Evolutionary conservation across 2,797 vertebrate genomes (phyloP), one percentile per base, ranked within the genome.

Genomic region (Eulemur rubriventer): DNA sequence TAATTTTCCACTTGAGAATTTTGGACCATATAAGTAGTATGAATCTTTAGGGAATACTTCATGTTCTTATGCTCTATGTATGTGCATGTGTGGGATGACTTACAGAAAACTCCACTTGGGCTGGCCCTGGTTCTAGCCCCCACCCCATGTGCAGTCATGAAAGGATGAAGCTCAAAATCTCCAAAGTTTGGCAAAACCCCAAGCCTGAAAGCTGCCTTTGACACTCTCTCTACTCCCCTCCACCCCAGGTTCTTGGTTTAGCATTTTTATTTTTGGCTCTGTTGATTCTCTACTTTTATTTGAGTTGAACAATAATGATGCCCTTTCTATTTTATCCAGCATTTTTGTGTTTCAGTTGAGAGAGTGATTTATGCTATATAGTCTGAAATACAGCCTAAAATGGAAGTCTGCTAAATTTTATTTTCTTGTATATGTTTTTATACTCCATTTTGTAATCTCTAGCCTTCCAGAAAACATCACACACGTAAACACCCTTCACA

Each of bases 331-430:
- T 95, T 96, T 83, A 91, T 41, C 52, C 8, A 91, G 9, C 20
- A 86, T 89, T 95, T 96, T 91, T 63, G 30, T 86, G 12, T 95
- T 93, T 95, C 63, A 80, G 12, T 67, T 85, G 38, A 94, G 52
- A 96, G 50, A 24, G 17, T 91, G 94, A 89, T 89, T 93, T 70
- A 93, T 96, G 46, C 50, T 93, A 52, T 75, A 57, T 69, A 81
- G 82, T 91, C 28, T 94, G 41, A 92, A 63, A 85, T 83, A 92
- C 4, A 87, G 24, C 30, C 69, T 82, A 28, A 92, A 93, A 89
- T 96, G 10, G 41, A 95, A 89, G 22, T n/a, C 41, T 94, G 59
- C 33, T 76, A 95, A 87, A 24, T 94, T 89, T 97, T 92, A 4
- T 95, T 92, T 92, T 85, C 41, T 94, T 93, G 14, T 4, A 5